phyloP scores from a whole-genome alignment of 2,888 invertebrate species.

The Tuberolachnus salignus region DNA sequence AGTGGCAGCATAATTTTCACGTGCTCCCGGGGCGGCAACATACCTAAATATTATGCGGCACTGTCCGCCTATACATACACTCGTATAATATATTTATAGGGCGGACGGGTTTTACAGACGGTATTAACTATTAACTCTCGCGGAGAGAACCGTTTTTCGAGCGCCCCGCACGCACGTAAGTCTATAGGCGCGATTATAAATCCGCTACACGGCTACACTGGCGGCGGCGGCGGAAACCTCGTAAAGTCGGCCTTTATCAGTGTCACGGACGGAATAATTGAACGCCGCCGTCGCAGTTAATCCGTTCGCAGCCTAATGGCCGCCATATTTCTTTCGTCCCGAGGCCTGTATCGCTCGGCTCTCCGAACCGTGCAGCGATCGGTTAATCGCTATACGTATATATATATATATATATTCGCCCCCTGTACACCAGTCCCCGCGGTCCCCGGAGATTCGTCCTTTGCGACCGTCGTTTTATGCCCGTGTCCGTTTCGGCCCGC shows the following conservation, averaged over 20 bases:
- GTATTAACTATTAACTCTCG: too few species aligned
- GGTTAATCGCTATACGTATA: not conserved
- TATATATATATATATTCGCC: not conserved
- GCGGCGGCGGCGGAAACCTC: slow-evolving; percentile 30
- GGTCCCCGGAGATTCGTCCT: not conserved
- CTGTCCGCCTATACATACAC: too few species aligned
- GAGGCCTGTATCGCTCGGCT: not conserved
- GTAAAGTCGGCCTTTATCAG: slow-evolving; percentile 54
- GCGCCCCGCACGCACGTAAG: slow-evolving; percentile 15
- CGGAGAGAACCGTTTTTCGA: too few species aligned
- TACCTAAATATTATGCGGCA: too few species aligned
- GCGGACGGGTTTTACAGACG: too few species aligned
- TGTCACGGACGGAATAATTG: slow-evolving; percentile 54
- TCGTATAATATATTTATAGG: too few species aligned
- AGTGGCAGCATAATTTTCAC: too few species aligned
- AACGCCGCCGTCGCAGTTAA: slow-evolving; percentile 47
- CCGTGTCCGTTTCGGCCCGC: too few species aligned
- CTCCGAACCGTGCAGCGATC: too few species aligned
- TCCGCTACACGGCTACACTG: not conserved
- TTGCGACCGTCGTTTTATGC: not conserved
- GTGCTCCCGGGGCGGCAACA: too few species aligned
- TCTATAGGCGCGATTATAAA: slow-evolving; percentile 46
- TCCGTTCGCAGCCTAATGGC: slow-evolving; percentile 41
- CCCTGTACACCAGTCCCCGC: too few species aligned
- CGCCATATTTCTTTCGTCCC: slow-evolving; percentile 47